Conservation (phyloP, 2,888 invertebrate genomes). For the Eristalis intricaria region DNA sequence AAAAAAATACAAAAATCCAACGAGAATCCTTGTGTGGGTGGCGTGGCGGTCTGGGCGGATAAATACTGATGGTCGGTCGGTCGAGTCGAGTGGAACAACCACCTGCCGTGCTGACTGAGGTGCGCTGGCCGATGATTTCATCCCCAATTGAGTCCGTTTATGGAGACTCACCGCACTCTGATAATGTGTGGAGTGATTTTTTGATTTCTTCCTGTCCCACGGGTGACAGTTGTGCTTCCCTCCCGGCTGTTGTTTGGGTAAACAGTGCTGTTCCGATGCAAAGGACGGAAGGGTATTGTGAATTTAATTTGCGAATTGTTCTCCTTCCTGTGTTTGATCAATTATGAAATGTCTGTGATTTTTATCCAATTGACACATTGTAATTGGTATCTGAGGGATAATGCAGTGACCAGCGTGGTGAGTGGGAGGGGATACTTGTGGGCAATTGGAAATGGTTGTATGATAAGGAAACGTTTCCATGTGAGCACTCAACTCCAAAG, state of each 20-base stretch:
- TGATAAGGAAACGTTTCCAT: too few species aligned
- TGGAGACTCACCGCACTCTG: conserved; percentile 70
- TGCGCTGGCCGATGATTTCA: conserved; percentile 49
- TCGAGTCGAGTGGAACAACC: not conserved
- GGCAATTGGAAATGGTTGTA: not conserved
- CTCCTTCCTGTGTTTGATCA: conserved; percentile 51
- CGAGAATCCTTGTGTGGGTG: conserved; percentile 44
- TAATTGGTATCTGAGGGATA: not conserved
- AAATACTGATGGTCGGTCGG: conserved; percentile 47
- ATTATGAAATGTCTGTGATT: conserved; percentile 47
- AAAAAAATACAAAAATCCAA: conserved; percentile 69
- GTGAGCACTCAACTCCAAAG: too few species aligned
- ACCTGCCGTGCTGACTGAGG: conserved; percentile 51
- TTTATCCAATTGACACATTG: conserved; percentile 12
- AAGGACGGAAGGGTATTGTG: conserved; percentile 38
- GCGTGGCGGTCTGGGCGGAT: conserved; percentile 46
- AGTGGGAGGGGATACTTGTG: not conserved
- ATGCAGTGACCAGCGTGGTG: not conserved
- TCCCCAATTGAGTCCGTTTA: conserved; percentile 72
- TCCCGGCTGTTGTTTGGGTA: conserved; percentile 34
- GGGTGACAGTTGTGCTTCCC: conserved; percentile 68
- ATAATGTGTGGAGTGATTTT: conserved; percentile 72
- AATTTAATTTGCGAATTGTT: conserved; percentile 70
- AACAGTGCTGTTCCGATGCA: conserved; percentile 22
- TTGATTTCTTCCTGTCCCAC: conserved; percentile 64